Percentiles rank a stretch among this genome's conserved stretches.
These are phyloP conservation scores for Erethizon dorsatum DNA, from an alignment of 2,797 vertebrate species.

Conservation along the genomic window DNA sequence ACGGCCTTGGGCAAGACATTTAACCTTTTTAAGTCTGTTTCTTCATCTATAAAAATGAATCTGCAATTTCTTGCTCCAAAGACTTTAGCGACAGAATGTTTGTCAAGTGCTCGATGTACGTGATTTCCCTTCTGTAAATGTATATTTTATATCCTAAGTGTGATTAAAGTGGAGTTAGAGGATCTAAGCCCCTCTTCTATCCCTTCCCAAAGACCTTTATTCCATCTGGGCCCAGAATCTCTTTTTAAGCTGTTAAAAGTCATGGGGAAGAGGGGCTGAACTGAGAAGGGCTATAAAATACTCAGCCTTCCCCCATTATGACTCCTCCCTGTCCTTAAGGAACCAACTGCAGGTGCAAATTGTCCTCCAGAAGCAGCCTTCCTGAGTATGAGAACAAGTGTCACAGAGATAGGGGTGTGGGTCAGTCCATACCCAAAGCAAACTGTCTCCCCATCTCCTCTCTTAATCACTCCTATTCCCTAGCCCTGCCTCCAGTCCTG, in stretches of 20 bases:
- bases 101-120: neutral
- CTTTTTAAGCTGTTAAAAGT: slow-evolving; percentile 56
- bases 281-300: slow-evolving; percentile 22
- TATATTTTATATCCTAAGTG: slow-evolving; percentile 42
- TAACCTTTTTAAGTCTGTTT: slow-evolving; percentile 27
- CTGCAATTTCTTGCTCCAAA: slow-evolving; percentile 37
- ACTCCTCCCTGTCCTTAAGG: neutral
- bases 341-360: slow-evolving; percentile 39
- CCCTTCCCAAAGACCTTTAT: slow-evolving; percentile 7
- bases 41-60: slow-evolving; percentile 30
- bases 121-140: neutral
- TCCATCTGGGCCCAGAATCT: neutral
- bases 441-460: neutral
- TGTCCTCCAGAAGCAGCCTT: neutral
- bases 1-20: neutral
- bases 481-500: neutral
- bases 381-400: neutral
- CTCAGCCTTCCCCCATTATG: neutral
- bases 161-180: slow-evolving; percentile 13
- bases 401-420: neutral
- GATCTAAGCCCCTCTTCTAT: slow-evolving; percentile 18
- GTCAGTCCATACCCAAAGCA: neutral
- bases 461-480: neutral
- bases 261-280: neutral
- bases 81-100: neutral